Conservation (phyloP, 2,113 vertebrate genomes). For the Esox niger region DNA sequence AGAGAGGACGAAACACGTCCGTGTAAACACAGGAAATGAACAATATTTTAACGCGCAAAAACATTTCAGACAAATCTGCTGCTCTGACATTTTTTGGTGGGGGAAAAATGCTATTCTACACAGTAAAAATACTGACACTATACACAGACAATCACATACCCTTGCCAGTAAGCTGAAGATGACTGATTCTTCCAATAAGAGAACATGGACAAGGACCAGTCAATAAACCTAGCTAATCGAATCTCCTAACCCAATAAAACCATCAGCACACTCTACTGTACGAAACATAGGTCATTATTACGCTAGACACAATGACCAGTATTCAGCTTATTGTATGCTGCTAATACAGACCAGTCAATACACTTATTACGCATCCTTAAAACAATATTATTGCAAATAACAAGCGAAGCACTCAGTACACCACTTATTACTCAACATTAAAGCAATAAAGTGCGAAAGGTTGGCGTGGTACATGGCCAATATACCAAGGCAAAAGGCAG, state of each 20-base stretch:
- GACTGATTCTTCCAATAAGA: conserved; percentile 1
- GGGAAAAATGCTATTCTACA: no score
- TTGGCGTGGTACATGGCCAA: no score
- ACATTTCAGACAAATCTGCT: no score
- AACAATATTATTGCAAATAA: conserved; percentile 37
- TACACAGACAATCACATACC: not conserved
- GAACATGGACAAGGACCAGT: not conserved
- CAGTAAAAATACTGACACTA: no score
- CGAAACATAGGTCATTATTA: not conserved
- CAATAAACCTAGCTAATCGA: not conserved
- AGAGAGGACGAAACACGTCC: not conserved
- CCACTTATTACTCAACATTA: no score
- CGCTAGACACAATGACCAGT: not conserved
- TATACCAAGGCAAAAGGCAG: no score
- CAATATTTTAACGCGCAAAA: no score
- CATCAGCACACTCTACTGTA: not conserved
- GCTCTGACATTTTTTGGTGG: no score
- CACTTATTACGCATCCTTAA: conserved; percentile 38
- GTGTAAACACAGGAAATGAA: not conserved
- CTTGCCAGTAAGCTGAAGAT: not conserved
- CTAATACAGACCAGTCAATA: conserved; percentile 36
- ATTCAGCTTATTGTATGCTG: not conserved
- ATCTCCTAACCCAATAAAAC: conserved; percentile 5
- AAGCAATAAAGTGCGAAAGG: no score
- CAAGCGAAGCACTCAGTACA: conserved; percentile 13